A percentile compares a stretch with the other conserved stretches of the same genome.
Evolutionary conservation across 2,113 vertebrate species (phyloP).

Genomic region (Fulica atra): DNA sequence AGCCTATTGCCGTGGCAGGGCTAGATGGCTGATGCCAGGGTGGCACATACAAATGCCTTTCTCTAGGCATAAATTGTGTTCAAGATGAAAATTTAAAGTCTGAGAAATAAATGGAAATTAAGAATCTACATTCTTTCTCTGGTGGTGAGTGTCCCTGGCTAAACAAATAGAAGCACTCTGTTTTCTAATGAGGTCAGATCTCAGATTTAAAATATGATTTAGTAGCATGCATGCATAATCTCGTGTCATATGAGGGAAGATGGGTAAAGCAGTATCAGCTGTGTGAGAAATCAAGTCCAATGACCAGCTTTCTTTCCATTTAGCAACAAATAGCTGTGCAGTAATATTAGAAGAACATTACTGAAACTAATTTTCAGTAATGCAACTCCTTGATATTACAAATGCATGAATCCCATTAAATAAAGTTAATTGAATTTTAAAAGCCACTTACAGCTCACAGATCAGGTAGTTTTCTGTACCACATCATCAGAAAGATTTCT

Average conservation of each 20-base stretch:
- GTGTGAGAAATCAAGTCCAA: background rate
- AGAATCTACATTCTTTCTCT: background rate
- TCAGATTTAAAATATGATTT: background rate
- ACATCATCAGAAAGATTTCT: slow-evolving; percentile 30
- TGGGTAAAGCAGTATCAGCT: background rate
- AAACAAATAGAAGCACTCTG: background rate
- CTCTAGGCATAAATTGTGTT: background rate
- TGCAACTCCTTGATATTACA: slow-evolving; percentile 65
- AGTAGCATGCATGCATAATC: background rate
- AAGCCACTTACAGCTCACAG: slow-evolving; percentile 51
- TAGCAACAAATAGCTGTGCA: slow-evolving; percentile 56
- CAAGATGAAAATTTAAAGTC: background rate
- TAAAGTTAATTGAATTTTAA: slow-evolving; percentile 75
- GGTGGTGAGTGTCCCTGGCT: background rate
- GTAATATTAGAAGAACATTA: slow-evolving; percentile 58
- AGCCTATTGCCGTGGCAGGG: too few relatives aligned
- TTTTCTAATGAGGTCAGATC: background rate
- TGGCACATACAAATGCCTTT: background rate
- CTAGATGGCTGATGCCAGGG: background rate
- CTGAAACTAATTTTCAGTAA: slow-evolving; percentile 71
- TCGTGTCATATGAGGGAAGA: background rate
- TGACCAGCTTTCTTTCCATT: slow-evolving; percentile 55
- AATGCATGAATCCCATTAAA: slow-evolving; percentile 66
- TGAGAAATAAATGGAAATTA: background rate
- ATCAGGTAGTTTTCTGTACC: slow-evolving; percentile 62